Percentiles rank a stretch among this genome's conserved stretches.
phyloP scores from a whole-genome alignment of 2,797 vertebrate species.

The Lycodopsis pacificus region DNA sequence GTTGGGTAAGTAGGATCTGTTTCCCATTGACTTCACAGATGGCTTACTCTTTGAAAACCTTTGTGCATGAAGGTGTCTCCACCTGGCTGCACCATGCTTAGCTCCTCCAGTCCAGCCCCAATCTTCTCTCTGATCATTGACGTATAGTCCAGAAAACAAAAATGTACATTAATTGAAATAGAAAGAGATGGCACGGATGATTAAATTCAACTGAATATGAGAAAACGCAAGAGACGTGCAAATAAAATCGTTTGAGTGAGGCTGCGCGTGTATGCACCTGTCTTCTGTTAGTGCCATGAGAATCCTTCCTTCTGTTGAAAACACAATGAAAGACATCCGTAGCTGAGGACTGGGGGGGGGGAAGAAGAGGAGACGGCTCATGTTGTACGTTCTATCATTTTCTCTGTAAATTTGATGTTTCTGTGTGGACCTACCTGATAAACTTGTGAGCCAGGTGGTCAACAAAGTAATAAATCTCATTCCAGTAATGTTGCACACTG shows the following conservation, averaged over 20 bases:
- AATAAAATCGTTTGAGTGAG: background rate
- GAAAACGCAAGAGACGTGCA: background rate
- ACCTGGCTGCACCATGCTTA: slow-evolving; percentile 92
- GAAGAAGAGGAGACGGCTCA: background rate
- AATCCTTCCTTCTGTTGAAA: slow-evolving; percentile 91
- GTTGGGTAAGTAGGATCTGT: slow-evolving; percentile 10
- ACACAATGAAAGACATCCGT: slow-evolving; percentile 98
- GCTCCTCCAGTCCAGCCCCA: slow-evolving; percentile 92
- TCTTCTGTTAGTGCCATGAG: slow-evolving; percentile 96
- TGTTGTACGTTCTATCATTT: background rate
- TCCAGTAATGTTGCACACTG: slow-evolving; percentile 97
- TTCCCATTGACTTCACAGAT: slow-evolving; percentile 46
- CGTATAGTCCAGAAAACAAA: background rate
- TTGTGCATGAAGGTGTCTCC: slow-evolving; percentile 97
- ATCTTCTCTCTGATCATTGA: slow-evolving; percentile 89
- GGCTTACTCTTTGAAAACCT: slow-evolving; percentile 92
- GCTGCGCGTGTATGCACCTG: slow-evolving; percentile 83
- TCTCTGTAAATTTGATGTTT: background rate
- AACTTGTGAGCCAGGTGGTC: slow-evolving; percentile 96
- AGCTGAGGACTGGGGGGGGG: slow-evolving; percentile 90
- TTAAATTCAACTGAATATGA: background rate
- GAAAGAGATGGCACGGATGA: background rate
- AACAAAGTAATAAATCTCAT: slow-evolving; percentile 98
- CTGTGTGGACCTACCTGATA: slow-evolving; percentile 87
- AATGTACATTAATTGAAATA: background rate